phyloP scores from a whole-genome alignment of 2,888 invertebrate species.

The Clostera curtula region DNA sequence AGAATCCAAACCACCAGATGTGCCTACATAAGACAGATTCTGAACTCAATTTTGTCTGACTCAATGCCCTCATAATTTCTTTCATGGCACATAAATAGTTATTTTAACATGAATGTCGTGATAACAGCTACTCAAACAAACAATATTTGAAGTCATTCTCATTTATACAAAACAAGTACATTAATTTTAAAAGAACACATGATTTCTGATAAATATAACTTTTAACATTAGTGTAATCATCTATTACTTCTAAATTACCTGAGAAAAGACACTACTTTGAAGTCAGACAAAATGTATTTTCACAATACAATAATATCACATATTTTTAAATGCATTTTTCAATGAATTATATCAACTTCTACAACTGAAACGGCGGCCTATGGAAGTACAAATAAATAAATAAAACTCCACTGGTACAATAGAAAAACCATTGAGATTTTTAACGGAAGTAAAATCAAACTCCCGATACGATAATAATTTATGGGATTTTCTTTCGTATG shows the following conservation, averaged over 20 bases:
- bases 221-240: constrained; percentile 46
- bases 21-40: constrained; percentile 50
- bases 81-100: constrained; percentile 58
- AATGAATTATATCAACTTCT: constrained; percentile 58
- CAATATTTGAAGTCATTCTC: constrained; percentile 21
- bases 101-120: constrained; percentile 23
- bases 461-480: constrained; percentile 73
- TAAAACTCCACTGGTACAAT: constrained; percentile 71
- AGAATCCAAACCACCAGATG: constrained; percentile 51
- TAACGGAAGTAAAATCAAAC: constrained; percentile 68
- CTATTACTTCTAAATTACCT: constrained; percentile 37
- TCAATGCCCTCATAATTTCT: constrained; percentile 43
- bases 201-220: constrained; percentile 40
- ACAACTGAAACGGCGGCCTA: constrained; percentile 42
- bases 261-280: constrained; percentile 64
- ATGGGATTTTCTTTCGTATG: constrained; percentile 70
- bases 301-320: constrained; percentile 73
- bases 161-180: constrained; percentile 24
- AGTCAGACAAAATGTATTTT: constrained; percentile 73
- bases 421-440: constrained; percentile 73
- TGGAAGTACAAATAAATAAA: constrained; percentile 64
- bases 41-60: constrained; percentile 68
- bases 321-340: constrained; percentile 71
- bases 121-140: constrained; percentile 28
- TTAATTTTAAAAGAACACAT: constrained; percentile 29